phyloP scores from a whole-genome alignment of 2,797 vertebrate genomes.

The Delichon dasypus region DNA sequence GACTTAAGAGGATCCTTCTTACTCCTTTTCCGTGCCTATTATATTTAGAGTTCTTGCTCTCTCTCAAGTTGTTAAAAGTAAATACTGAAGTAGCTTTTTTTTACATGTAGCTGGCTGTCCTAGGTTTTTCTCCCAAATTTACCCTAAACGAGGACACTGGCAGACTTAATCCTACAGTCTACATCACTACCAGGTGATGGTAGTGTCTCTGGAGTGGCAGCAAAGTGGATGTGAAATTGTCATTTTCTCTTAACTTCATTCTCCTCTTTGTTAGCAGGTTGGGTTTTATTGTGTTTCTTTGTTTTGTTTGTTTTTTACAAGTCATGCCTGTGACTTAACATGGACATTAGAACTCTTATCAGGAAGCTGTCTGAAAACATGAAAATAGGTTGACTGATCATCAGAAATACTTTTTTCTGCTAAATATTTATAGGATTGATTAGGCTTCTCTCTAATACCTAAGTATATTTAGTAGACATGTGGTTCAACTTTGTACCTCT shows the following conservation, averaged over 20 bases:
- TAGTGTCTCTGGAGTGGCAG: not conserved
- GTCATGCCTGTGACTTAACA: not conserved
- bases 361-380: not conserved
- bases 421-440: not conserved
- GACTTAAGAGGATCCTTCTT: not conserved
- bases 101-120: too few relatives aligned
- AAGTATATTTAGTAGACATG: not conserved
- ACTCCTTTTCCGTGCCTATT: not conserved
- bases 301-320: not conserved
- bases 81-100: not conserved
- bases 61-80: not conserved
- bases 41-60: not conserved
- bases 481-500: not conserved
- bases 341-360: fast-evolving
- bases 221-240: not conserved
- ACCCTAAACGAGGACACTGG: not conserved
- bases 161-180: not conserved
- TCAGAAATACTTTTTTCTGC: not conserved
- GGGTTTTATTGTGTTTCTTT: not conserved
- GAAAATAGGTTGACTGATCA: not conserved
- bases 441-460: not conserved
- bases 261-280: fast-evolving
- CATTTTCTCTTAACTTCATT: not conserved
- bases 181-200: not conserved
- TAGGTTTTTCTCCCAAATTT: too few relatives aligned